Conservation (phyloP, 2,888 invertebrate species). For the Orgyia antiqua region DNA sequence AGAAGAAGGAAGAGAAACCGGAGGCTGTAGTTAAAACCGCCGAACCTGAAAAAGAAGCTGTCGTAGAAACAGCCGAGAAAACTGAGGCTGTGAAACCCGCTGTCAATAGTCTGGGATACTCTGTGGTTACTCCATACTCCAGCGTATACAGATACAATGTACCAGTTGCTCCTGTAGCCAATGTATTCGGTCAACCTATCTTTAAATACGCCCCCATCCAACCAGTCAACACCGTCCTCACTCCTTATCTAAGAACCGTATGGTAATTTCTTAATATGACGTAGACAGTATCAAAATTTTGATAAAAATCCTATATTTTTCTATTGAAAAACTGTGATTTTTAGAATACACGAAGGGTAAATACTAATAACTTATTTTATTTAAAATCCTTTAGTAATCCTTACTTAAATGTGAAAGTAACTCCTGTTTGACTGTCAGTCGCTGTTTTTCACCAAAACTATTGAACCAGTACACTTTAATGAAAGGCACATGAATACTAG, state of each 20-base stretch:
- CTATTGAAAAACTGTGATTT: background rate
- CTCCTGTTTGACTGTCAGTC: too few species aligned
- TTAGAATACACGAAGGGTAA: background rate
- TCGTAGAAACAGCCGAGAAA: slow-evolving; percentile 2
- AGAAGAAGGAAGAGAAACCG: slow-evolving; percentile 27
- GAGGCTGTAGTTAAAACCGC: slow-evolving; percentile 21
- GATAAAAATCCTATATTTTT: background rate
- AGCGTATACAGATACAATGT: slow-evolving; percentile 22
- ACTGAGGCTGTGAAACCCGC: slow-evolving; percentile 5
- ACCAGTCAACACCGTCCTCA: slow-evolving; percentile 11
- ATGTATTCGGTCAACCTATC: slow-evolving; percentile 15
- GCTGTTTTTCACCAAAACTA: too few species aligned
- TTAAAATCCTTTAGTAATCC: background rate
- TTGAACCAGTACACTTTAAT: too few species aligned
- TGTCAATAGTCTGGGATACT: slow-evolving; percentile 2
- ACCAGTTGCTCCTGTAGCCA: slow-evolving; percentile 8
- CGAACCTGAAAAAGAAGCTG: slow-evolving; percentile 11
- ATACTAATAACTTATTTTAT: background rate
- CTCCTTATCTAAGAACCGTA: slow-evolving; percentile 17
- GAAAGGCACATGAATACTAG: too few species aligned
- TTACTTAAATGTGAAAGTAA: too few species aligned
- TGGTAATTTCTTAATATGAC: slow-evolving; percentile 12
- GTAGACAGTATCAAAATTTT: slow-evolving; percentile 9
- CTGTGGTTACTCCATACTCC: slow-evolving; percentile 9
- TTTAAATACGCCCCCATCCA: slow-evolving; percentile 17